These are phyloP conservation scores for Psittacula derbiana DNA, from an alignment of 2,797 vertebrate genomes.

Conservation along the genomic window DNA sequence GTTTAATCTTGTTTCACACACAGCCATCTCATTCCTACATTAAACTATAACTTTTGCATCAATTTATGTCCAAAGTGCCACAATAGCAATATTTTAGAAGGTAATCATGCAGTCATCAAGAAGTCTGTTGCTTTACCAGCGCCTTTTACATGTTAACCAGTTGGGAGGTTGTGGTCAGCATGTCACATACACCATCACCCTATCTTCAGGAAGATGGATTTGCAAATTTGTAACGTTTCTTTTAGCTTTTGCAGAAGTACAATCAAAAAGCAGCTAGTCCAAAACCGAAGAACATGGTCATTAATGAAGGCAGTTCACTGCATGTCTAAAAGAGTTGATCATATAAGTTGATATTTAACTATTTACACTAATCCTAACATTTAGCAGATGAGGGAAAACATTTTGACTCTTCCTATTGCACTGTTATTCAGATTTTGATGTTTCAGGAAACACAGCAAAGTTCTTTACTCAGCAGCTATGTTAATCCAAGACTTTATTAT, in stretches of 20 bases:
- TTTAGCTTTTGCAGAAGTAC: conserved; percentile 69
- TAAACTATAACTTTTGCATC: background rate
- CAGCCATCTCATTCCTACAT: accelerated
- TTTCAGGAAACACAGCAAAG: background rate
- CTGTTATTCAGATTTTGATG: background rate
- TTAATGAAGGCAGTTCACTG: background rate
- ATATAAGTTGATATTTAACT: background rate
- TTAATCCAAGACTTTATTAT: background rate
- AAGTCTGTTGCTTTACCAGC: background rate
- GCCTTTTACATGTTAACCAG: conserved; percentile 10
- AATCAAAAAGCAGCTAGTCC: conserved; percentile 49
- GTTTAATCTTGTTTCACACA: background rate
- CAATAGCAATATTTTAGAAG: background rate
- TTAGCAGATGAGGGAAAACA: background rate
- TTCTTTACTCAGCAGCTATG: background rate
- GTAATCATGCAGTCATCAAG: background rate
- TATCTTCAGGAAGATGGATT: conserved; percentile 71
- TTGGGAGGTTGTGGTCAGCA: conserved; percentile 36
- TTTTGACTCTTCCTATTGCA: background rate
- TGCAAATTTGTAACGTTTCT: conserved; percentile 58
- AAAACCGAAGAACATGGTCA: conserved; percentile 9
- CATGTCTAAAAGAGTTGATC: background rate
- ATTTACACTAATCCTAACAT: background rate
- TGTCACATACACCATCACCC: conserved; percentile 8
- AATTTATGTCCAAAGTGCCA: background rate